phyloP scores from a whole-genome alignment of 2,113 vertebrate species.

The human region GRCh38 chr4:93597001-93597500 shows the following conservation, averaged over 20 bases:
- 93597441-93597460: neutral
- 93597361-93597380: neutral
- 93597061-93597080: constrained; percentile 58
- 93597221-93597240: constrained; percentile 23
- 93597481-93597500: neutral
- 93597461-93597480: constrained; percentile 6
- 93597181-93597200: neutral
- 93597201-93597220: neutral
- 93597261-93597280: neutral
- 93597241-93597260: neutral
- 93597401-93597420: neutral
- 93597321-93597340: neutral
- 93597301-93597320: neutral
- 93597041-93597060: constrained; percentile 49
- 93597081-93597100: constrained; percentile 45
- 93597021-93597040: constrained; percentile 38
- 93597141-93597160: constrained; percentile 19
- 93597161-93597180: constrained; percentile 60
- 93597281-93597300: neutral
- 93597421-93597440: neutral
- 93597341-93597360: constrained; percentile 26
- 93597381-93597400: neutral
- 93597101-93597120: constrained; percentile 50
- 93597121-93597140: constrained; percentile 43
- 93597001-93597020: constrained; percentile 26